Conservation (phyloP, 2,113 vertebrate species). For the Pituophis catenifer region DNA sequence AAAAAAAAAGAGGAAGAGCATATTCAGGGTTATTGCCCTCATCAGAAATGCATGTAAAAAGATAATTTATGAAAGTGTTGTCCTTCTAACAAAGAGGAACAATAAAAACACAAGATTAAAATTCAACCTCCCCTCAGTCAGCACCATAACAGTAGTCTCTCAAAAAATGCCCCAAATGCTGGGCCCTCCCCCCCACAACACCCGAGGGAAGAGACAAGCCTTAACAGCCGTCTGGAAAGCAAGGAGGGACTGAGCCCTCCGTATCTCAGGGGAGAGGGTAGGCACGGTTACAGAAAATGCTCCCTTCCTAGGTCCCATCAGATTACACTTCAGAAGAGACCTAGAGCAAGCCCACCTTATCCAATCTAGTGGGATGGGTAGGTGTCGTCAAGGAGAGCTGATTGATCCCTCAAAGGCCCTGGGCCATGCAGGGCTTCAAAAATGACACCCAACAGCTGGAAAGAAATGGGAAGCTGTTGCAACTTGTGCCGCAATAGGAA, state of each 20-base stretch:
- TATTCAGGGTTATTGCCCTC: not conserved
- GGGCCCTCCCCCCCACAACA: not conserved
- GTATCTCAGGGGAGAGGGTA: not conserved
- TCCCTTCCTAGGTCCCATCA: not conserved
- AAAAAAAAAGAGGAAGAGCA: not conserved
- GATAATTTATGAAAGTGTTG: not conserved
- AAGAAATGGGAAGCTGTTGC: not conserved
- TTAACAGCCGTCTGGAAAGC: not conserved
- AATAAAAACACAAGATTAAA: not conserved
- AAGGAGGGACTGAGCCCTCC: not conserved
- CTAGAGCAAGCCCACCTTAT: not conserved
- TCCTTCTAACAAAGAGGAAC: not conserved
- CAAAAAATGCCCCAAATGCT: not conserved
- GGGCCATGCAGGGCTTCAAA: not conserved
- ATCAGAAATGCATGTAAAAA: not conserved
- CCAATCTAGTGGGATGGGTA: not conserved
- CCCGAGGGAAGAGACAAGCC: not conserved
- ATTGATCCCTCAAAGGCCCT: not conserved
- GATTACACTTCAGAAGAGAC: not conserved
- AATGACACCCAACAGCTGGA: not conserved
- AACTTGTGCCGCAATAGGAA: not conserved
- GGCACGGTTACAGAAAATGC: not conserved
- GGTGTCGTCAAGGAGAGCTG: not conserved
- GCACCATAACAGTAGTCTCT: not conserved
- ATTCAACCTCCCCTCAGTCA: not conserved